Percentiles rank a stretch among this genome's conserved stretches.
These are phyloP conservation scores for Molossus alvarezi DNA, from an alignment of 2,797 vertebrate species.

Conservation along the genomic window DNA sequence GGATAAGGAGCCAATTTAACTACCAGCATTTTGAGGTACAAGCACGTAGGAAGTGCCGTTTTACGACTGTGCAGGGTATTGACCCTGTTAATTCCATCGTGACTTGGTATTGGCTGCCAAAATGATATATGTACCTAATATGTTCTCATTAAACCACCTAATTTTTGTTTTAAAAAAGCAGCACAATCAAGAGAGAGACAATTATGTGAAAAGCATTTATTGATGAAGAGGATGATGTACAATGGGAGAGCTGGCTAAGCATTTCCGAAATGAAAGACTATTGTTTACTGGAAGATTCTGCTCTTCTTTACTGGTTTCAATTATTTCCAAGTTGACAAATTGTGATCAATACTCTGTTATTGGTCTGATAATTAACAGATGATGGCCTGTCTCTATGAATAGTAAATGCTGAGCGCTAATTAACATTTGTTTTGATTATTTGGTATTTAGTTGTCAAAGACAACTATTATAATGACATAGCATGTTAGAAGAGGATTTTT, in stretches of 20 bases:
- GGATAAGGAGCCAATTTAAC: not conserved
- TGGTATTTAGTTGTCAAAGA: constrained; percentile 65
- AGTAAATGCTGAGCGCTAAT: constrained; percentile 78
- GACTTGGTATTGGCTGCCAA: constrained; percentile 70
- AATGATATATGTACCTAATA: constrained; percentile 69
- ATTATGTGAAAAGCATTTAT: constrained; percentile 80
- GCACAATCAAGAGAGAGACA: constrained; percentile 65
- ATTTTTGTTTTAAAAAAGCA: constrained; percentile 70
- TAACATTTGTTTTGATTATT: constrained; percentile 86
- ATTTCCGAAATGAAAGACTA: constrained; percentile 79
- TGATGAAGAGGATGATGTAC: constrained; percentile 37
- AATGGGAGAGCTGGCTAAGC: constrained; percentile 82
- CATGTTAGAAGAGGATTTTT: not conserved
- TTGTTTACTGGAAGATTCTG: constrained; percentile 80
- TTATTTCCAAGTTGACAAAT: constrained; percentile 88
- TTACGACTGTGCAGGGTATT: not conserved
- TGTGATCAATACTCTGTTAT: constrained; percentile 90
- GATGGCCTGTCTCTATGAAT: constrained; percentile 87
- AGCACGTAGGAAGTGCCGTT: not conserved
- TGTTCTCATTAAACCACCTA: not conserved
- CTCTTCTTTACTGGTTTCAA: constrained; percentile 79
- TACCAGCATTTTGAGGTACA: constrained; percentile 7
- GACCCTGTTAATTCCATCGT: constrained; percentile 66
- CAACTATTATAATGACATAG: constrained; percentile 24
- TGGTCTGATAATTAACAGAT: constrained; percentile 89